Conservation (phyloP, 2,888 invertebrate genomes). For the Shargacucullia verbasci region DNA sequence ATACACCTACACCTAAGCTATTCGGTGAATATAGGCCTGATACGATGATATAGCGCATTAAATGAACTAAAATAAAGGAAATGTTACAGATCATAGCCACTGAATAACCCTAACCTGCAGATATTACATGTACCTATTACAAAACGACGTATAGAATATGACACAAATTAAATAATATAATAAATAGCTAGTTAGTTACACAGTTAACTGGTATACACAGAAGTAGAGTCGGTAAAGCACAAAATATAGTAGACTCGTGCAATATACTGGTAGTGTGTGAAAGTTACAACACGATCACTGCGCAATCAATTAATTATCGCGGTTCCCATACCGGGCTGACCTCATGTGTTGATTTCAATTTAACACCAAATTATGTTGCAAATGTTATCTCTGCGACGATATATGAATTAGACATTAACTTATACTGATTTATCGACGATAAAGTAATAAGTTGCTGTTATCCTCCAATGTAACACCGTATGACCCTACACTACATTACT, state of each 20-base stretch:
- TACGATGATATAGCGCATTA: too few relatives aligned
- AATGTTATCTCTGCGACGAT: constrained; percentile 16
- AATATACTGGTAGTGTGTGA: constrained; percentile 36
- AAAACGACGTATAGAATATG: not conserved
- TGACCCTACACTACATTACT: too few relatives aligned
- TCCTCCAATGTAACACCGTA: too few relatives aligned
- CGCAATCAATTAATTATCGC: constrained; percentile 43
- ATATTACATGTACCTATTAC: too few relatives aligned
- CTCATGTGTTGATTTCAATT: constrained; percentile 26
- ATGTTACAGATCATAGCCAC: not conserved
- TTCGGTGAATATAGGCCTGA: too few relatives aligned
- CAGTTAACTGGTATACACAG: not conserved
- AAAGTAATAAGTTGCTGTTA: not conserved
- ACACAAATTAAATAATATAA: not conserved
- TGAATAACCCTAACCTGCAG: too few relatives aligned
- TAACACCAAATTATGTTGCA: constrained; percentile 13
- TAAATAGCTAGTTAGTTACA: not conserved
- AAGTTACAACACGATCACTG: constrained; percentile 42
- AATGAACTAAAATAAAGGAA: too few relatives aligned
- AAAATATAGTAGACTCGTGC: constrained; percentile 37
- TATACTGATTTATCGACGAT: too few relatives aligned
- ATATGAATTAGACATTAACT: constrained; percentile 5
- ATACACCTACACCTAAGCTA: too few relatives aligned
- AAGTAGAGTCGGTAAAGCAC: constrained; percentile 14
- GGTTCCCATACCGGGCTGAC: constrained; percentile 32